Conservation (phyloP, 2,113 vertebrate genomes). For the Octodon degus region DNA sequence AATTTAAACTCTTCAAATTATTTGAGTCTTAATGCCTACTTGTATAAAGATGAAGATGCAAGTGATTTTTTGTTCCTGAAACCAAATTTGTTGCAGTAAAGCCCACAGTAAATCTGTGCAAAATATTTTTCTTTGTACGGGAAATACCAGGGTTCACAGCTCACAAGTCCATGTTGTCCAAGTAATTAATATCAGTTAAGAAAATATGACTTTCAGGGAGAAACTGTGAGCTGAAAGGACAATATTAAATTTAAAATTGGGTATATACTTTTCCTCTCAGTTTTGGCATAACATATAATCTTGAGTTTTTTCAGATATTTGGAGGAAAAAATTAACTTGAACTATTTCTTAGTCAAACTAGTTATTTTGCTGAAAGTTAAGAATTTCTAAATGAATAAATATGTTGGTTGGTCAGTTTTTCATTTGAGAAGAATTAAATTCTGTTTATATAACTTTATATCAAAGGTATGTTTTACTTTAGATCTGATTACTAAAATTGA, state of each 20-base stretch:
- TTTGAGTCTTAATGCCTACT: neutral
- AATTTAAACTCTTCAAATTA: neutral
- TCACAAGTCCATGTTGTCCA: no score
- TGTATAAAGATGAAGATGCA: neutral
- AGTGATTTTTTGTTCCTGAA: slow-evolving; percentile 1
- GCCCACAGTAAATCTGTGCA: neutral
- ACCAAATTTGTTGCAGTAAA: neutral
- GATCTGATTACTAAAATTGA: slow-evolving; percentile 25
- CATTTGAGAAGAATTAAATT: slow-evolving; percentile 47
- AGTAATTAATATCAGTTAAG: no score
- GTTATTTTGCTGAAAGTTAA: slow-evolving; percentile 33
- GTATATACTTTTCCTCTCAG: neutral
- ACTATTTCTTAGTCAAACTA: neutral
- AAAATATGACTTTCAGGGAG: no score
- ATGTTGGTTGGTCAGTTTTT: neutral
- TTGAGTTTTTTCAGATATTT: neutral
- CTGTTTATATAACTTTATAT: slow-evolving; percentile 37
- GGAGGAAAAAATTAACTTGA: neutral
- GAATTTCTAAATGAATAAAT: slow-evolving; percentile 45
- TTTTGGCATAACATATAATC: neutral
- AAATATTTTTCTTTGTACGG: neutral
- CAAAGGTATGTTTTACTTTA: slow-evolving; percentile 16
- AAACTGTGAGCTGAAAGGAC: no score
- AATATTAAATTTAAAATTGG: no score
- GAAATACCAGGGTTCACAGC: no score